Conservation (phyloP, 2,113 vertebrate genomes). For the Vombatus ursinus region DNA sequence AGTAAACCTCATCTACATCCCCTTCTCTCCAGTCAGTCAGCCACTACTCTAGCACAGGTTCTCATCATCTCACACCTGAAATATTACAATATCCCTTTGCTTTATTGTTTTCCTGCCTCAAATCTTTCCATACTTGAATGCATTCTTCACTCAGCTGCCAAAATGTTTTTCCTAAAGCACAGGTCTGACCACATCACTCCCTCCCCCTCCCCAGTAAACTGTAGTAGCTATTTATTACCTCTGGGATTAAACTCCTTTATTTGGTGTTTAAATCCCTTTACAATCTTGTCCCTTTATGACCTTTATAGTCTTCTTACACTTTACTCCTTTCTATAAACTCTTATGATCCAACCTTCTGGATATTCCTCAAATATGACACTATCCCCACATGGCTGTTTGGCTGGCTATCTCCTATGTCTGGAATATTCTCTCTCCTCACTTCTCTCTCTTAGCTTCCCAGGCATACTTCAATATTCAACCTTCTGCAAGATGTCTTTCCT, state of each 20-base stretch:
- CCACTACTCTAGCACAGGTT: not conserved
- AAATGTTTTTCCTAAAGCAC: not conserved
- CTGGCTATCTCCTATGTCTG: not conserved
- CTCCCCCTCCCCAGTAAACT: not conserved
- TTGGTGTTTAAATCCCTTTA: not conserved
- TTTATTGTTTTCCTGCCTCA: not conserved
- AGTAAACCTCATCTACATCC: not conserved
- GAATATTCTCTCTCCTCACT: not conserved
- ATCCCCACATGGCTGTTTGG: not conserved
- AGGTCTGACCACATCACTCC: not conserved
- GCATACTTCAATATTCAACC: not conserved
- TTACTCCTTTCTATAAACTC: not conserved
- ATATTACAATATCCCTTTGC: not conserved
- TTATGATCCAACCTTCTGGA: not conserved
- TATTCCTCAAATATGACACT: not conserved
- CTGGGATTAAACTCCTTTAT: not conserved
- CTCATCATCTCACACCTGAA: not conserved
- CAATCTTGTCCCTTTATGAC: not conserved
- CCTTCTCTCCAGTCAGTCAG: not conserved
- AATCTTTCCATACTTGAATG: not conserved
- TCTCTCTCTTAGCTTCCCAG: not conserved
- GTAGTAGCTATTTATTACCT: not conserved
- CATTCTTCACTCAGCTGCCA: not conserved
- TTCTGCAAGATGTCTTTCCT: not conserved
- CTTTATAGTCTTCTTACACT: not conserved